A percentile compares a stretch with the other conserved stretches of the same genome.
These are phyloP conservation scores for Drosophila incognita DNA, from an alignment of 2,888 invertebrate species.

Conservation along the genomic window DNA sequence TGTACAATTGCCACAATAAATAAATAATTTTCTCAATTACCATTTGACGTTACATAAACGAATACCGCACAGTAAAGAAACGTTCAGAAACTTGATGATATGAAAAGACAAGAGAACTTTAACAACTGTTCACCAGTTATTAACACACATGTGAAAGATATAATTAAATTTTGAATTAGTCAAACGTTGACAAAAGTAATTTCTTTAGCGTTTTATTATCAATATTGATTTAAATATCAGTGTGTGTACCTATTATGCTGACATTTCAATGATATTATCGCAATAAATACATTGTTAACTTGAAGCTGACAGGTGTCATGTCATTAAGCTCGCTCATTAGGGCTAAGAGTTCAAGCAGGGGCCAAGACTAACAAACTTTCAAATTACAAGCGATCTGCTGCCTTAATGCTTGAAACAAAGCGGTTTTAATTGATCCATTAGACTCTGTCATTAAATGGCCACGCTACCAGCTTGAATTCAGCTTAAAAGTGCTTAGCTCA, in stretches of 20 bases:
- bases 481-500: constrained; percentile 6
- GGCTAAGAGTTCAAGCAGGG: not conserved
- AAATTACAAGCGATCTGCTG: constrained; percentile 12
- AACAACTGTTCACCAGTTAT: constrained; percentile 40
- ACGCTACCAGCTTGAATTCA: constrained; percentile 6
- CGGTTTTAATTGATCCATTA: constrained; percentile 57
- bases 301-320: constrained; percentile 14
- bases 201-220: constrained; percentile 9
- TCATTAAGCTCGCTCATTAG: constrained; percentile 31
- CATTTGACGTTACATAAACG: constrained; percentile 41
- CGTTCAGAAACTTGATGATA: not conserved
- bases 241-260: constrained; percentile 15
- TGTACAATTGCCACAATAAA: constrained; percentile 57
- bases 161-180: constrained; percentile 33
- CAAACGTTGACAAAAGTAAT: constrained; percentile 1
- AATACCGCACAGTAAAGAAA: constrained; percentile 5
- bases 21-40: constrained; percentile 51
- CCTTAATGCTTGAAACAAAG: constrained; percentile 12
- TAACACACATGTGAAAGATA: constrained; percentile 16
- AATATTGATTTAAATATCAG: constrained; percentile 28
- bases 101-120: constrained; percentile 38
- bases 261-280: constrained; percentile 31
- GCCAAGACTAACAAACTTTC: constrained; percentile 17
- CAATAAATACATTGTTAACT: constrained; percentile 6
- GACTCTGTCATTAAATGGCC: constrained; percentile 46